Evolutionary conservation across 2,888 invertebrate genomes (phyloP), one percentile per base, ranked within the genome.

Genomic region (Oeneis ivallda): DNA sequence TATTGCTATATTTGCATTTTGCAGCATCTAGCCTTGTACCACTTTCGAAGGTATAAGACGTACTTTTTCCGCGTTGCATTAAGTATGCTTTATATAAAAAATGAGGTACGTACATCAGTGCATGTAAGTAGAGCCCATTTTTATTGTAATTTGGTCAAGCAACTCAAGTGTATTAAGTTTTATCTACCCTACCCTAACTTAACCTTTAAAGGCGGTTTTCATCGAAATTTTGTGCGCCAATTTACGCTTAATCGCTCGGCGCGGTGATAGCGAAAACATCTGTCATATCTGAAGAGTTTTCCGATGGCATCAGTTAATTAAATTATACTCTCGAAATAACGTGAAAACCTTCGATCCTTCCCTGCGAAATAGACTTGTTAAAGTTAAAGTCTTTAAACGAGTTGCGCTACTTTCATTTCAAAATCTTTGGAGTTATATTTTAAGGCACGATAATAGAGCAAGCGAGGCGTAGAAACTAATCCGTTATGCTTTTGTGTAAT

Each of bases 221-320:
- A 39, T 61, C 66, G 58, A 39, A 52, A 66, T 64, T 66, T 70
- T 70, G 66, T 65, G 62, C 62, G 67, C 67, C 67, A 67, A 67
- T 69, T 68, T 69, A 63, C 59, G 50, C 50, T 62, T 62, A 64
- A 68, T 66, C 64, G 52, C 52, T 15, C 60, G 50, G 13, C 59
- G 56, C 62, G 65, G 63, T 63, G 59, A 62, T 56, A 49, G 66
- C 60, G 56, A 67, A 61, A 63, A 63, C 61, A 61, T 64, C 47
- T 54, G 47, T 39, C 39, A 43, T 60, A n/a, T 49, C 62, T 37
- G 58, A 15, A 37, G 54, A 50, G 63, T 54, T 37, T 34, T 50
- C 57, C 47, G 52, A 63, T 64, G 66, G 63, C 69, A n/a, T n/a
- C n/a, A 66, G 61, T 54, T 66, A 63, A 68, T 68, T 68, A 63